Evolutionary conservation across 2,888 invertebrate genomes (phyloP).

Genomic region (Crossocerus cetratus): DNA sequence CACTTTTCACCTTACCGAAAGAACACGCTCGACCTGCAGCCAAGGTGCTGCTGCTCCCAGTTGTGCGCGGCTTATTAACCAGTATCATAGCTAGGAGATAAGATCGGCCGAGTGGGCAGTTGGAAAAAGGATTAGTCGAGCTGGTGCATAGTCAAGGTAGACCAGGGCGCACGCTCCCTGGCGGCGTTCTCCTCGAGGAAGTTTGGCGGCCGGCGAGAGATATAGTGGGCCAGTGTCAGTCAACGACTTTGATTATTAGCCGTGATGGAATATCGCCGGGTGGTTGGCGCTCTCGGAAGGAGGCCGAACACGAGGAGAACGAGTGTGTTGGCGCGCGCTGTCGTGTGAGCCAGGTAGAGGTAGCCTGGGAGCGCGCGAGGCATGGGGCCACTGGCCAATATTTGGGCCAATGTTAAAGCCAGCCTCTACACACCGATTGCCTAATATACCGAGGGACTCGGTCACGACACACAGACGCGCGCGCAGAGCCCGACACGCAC

Average conservation of each 20-base stretch:
- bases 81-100: too few species aligned
- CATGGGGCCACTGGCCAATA: conserved; percentile 71
- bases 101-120: too few species aligned
- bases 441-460: conserved; percentile 49
- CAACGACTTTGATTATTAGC: conserved; percentile 58
- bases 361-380: conserved; percentile 9
- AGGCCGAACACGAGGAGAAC: conserved; percentile 7
- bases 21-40: too few species aligned
- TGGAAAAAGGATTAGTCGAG: too few species aligned
- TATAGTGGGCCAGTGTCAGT: conserved; percentile 72
- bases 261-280: neutral
- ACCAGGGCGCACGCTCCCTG: too few species aligned
- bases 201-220: too few species aligned
- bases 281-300: conserved; percentile 9
- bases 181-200: too few species aligned
- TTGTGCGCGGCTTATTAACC: too few species aligned
- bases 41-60: too few species aligned
- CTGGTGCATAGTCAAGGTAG: too few species aligned
- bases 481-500: too few species aligned
- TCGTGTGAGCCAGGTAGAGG: conserved; percentile 1
- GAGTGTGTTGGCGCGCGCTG: neutral
- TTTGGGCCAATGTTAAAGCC: conserved; percentile 73
- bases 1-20: conserved; percentile 61
- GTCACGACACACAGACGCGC: conserved; percentile 13
- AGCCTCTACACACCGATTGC: conserved; percentile 54